Base-by-base conservation (phyloP, 1,140 invertebrate genomes). In the Muscidifurax raptorellus region DNA sequence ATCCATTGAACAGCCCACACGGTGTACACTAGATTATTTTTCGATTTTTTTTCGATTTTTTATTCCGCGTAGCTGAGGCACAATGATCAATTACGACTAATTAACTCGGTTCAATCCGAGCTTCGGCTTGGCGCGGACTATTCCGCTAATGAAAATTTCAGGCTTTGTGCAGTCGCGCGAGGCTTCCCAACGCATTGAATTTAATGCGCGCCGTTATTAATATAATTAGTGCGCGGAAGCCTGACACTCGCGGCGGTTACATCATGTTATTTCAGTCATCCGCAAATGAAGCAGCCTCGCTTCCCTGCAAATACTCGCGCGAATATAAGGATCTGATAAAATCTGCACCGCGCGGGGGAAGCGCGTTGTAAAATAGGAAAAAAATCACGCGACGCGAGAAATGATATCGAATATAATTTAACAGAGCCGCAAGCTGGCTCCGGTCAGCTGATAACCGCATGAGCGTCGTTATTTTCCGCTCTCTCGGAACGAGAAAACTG, bases 361-460 rank as follows among this genome's bases (percentile, higher is more conserved):
- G 44, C 44, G 1, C 44, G 44, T 18, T 47, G 44, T 47, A 47
- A 47, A 52, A 7, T 59, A 40, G 44, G 32, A 44, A 75, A 75
- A 75, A 75, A 75, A 25, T 32, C 18, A 44, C 36, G 74, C 76
- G 18, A 13, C 12, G 59, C 18, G 18, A 77, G 27, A 59, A 76
- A 36, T 52, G 59, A 64, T 69, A 76, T 83, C 77, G 77, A 40
- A 67, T 79, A 64, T 67, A 79, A 67, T 79, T 67, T 52, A 67
- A 79, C 22, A 59, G 18, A 77, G 47, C 22, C 47, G 28, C 47
- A 77, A 77, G 47, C 22, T 77, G 75, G 52, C 52, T 59, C 18
- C 52, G 18, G 18, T 59, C 52, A n/a, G 6, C 52, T n/a, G 52
- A 71, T 71, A 71, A 30, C 27, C 67, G 15, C 25, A 66, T 7